These are phyloP conservation scores for Gymnodraco acuticeps DNA, from an alignment of 2,797 vertebrate species.

Conservation along the genomic window DNA sequence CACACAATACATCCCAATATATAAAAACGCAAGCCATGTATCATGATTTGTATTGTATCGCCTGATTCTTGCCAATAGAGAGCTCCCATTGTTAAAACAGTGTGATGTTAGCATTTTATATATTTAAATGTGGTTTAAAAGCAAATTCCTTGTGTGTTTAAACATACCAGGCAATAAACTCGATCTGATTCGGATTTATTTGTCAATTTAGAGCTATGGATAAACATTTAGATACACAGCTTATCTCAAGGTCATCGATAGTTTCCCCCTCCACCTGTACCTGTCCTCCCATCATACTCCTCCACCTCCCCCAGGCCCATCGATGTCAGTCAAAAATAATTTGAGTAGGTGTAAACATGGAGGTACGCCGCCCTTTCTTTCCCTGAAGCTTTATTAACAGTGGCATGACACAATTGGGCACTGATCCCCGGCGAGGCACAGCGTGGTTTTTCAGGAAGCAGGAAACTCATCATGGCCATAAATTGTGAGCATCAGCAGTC, in stretches of 20 bases:
- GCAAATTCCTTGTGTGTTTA: no score
- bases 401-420: constrained; percentile 67
- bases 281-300: constrained; percentile 3
- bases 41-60: no score
- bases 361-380: constrained; percentile 37
- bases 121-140: no score
- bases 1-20: no score
- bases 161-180: no score
- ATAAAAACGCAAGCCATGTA: no score
- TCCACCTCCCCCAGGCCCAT: constrained; percentile 11
- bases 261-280: constrained; percentile 15
- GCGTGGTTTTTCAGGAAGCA: constrained; percentile 75
- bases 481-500: constrained; percentile 82
- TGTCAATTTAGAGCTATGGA: not conserved
- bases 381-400: constrained; percentile 71
- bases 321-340: constrained; percentile 38
- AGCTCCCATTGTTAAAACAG: not conserved
- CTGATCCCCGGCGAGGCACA: constrained; percentile 61
- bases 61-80: no score
- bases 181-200: not conserved
- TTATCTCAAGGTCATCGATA: constrained; percentile 11
- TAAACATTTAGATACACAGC: not conserved
- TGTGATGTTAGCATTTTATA: not conserved
- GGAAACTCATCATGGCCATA: constrained; percentile 79
- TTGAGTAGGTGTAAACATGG: constrained; percentile 14